phyloP scores from a whole-genome alignment of 2,888 invertebrate genomes.

The Pterostichus madidus region DNA sequence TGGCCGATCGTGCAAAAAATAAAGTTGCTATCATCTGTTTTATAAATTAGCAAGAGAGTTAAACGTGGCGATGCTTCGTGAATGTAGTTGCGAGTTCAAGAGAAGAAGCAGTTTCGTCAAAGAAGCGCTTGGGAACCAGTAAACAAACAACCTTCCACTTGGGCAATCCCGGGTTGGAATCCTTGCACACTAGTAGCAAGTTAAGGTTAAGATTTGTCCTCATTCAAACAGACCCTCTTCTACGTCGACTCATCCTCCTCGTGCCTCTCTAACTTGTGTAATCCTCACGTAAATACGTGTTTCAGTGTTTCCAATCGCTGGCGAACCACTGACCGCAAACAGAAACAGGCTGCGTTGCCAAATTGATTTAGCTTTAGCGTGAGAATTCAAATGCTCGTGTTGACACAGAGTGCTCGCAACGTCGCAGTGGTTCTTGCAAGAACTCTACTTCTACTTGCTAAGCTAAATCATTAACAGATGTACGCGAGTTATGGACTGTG shows the following conservation, averaged over 20 bases:
- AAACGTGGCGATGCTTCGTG: too few species aligned
- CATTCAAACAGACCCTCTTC: not conserved
- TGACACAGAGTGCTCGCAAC: constrained; percentile 16
- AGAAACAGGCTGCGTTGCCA: constrained; percentile 34
- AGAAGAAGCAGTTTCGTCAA: too few species aligned
- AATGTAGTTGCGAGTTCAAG: not conserved
- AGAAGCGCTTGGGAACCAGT: not conserved
- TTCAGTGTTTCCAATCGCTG: constrained; percentile 33
- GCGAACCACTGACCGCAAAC: constrained; percentile 39
- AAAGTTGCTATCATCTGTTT: too few species aligned
- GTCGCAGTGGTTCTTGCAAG: not conserved
- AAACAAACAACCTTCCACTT: constrained; percentile 10
- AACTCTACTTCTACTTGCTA: constrained; percentile 20
- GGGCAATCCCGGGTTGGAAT: not conserved
- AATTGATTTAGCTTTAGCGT: constrained; percentile 38
- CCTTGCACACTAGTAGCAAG: not conserved
- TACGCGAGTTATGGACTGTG: constrained; percentile 31
- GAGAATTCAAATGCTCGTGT: constrained; percentile 39
- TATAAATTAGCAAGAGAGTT: too few species aligned
- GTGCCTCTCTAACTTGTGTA: not conserved
- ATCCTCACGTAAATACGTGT: constrained; percentile 19
- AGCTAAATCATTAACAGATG: constrained; percentile 54
- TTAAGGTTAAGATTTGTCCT: not conserved
- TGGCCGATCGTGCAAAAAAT: too few species aligned
- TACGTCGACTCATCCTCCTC: not conserved